Evolutionary conservation across 1,140 invertebrate species (phyloP), one percentile per base, ranked within the genome.

Genomic region (Scaptomyza graminum): DNA sequence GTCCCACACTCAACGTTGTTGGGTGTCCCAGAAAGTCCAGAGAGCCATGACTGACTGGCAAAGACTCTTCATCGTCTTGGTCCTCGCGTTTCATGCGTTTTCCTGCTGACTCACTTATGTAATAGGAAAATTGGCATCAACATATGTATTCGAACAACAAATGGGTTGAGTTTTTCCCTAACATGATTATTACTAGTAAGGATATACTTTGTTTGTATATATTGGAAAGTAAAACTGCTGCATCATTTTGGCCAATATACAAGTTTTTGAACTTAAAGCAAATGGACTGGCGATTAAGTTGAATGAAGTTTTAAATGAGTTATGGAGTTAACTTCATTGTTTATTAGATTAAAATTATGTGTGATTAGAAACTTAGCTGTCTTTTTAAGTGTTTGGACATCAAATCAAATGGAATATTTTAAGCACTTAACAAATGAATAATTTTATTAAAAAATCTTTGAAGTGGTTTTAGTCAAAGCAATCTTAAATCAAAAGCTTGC

Each of bases 71-170:
- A 22, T 1, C 18, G 18, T 3, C 4, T 22, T 22, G 18, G 18
- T 22, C 18, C 18, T 22, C 2, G 18, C 18, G 1, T n/a, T 13
- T 46, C n/a, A 28, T 43, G 15, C 50, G 7, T 34, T 9, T 65
- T 84, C 75, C 62, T 59, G 81, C 82, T 88, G 83, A 88, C 79
- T 88, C 83, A 88, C 79, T 88, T 88, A 83, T 88, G 83, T 87
- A 87, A 79, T 83, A 87, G 70, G 51, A 71, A 87, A 87, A 88
- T 88, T 88, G 83, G 83, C 83, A 88, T 88, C 75, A 81, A 88
- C 83, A 88, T 88, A 79, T 88, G 77, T 88, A 88, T 88, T 88
- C 79, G 60, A 70, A 60, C 57, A 57, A 62, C 61, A 79, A 76
- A 67, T 70, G 56, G 72, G 54, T 54, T 71, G 37, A 51, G 34